Percentiles rank a stretch among this genome's conserved stretches.
phyloP scores from a whole-genome alignment of 2,113 vertebrate species.

The Lethenteron camtschaticum region DNA sequence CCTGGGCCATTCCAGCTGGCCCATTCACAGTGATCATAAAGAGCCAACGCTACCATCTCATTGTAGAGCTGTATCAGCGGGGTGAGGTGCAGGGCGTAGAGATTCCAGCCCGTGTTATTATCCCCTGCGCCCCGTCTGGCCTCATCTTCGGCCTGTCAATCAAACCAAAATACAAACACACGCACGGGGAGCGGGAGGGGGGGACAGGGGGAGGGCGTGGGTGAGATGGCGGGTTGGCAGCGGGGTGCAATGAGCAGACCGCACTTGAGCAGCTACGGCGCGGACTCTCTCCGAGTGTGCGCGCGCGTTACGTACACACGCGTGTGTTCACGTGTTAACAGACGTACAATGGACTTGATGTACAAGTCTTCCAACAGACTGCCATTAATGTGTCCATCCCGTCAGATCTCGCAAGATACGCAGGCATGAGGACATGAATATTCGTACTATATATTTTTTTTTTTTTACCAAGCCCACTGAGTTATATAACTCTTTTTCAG shows the following conservation, averaged over 20 bases:
- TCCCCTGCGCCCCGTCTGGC: no score
- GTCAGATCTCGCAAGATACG: no score
- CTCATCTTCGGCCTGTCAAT: neutral
- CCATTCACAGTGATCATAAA: neutral
- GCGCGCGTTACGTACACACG: no score
- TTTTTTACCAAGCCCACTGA: no score
- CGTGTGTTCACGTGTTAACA: no score
- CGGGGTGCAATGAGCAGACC: neutral
- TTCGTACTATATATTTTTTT: no score
- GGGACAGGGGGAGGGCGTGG: neutral
- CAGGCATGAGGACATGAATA: no score
- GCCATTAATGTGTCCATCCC: no score
- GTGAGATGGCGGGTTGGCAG: neutral
- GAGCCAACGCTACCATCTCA: conserved; percentile 3
- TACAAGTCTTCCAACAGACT: no score
- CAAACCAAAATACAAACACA: neutral
- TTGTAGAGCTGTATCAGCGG: neutral
- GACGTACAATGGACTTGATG: no score
- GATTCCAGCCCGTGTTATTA: neutral
- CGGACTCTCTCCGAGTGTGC: neutral
- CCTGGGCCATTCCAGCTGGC: neutral
- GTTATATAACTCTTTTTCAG: no score
- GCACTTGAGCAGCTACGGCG: neutral
- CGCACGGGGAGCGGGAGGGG: neutral
- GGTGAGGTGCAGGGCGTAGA: conserved; percentile 4